Base-by-base conservation (phyloP, 2,888 invertebrate species). In the Cotesia congregata region DNA sequence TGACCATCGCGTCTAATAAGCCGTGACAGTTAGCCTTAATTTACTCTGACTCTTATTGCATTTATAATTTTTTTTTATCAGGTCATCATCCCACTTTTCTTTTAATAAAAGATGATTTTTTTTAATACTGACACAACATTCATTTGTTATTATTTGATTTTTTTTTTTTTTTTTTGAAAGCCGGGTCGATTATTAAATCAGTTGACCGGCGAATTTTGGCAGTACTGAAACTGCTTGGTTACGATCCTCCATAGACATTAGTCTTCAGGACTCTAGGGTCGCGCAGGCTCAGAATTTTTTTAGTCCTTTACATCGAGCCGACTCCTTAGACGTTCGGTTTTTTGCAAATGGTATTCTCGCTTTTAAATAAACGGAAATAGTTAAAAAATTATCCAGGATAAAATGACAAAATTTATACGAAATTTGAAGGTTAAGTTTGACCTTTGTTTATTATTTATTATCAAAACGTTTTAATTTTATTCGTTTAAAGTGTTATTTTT, bases 221-320 rank as follows among this genome's bases (percentile, higher is more conserved):
- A 76, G 70, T 73, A 65, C 59, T 20, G 69, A 78, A 79, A 65
- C 75, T 67, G 60, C 65, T 77, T 76, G 79, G 78, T 79, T 78
- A 79, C 78, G 77, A 80, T 80, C 78, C 74, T 80, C 73, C 72
- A 75, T 60, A 40, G 64, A 79, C 74, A 79, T 80, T 67, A 61
- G 41, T 60, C 61, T 61, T 61, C 70, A 67, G 67, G 41, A 50
- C 77, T 61, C 72, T 67, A 72, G 15, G 74, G 78, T 77, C 75
- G 80, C 80, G 80, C 80, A 79, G 79, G 41, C 79, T 79, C 80
- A 72, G 20, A 74, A 38, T 67, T 67, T 5, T 77, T 77, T 61
- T 59, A 30, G 20, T 67, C 60, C 41, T 77, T 76, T 62, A 64
- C 65, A 68, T 7, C 40, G 38, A 67, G 30, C 41, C 50, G 20